A percentile compares a stretch with the other conserved stretches of the same genome.
These are phyloP conservation scores for Micronycteris hirsuta DNA, from an alignment of 2,113 vertebrate genomes.

Conservation along the genomic window DNA sequence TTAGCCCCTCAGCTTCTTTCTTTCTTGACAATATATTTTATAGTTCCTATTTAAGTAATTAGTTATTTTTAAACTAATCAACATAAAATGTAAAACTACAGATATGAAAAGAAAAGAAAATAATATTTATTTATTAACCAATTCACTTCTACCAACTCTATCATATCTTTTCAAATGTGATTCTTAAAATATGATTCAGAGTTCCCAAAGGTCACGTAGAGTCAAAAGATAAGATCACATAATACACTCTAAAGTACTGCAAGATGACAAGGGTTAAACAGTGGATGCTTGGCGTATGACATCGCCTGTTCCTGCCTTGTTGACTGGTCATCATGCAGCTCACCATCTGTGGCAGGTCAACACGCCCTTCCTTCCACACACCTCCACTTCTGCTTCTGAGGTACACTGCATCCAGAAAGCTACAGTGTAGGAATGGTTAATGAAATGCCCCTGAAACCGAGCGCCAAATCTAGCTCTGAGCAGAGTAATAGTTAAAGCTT, in stretches of 20 bases:
- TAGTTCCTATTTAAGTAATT: neutral
- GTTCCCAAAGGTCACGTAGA: neutral
- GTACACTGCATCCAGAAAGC: neutral
- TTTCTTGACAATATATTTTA: neutral
- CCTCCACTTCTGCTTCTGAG: neutral
- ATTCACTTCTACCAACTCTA: neutral
- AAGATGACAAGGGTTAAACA: neutral
- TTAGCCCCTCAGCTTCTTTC: neutral
- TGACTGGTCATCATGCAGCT: rapidly evolving
- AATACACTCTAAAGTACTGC: neutral
- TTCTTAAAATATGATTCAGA: neutral
- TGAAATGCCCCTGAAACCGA: neutral
- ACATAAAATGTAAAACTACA: neutral
- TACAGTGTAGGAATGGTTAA: neutral
- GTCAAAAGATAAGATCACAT: too few relatives aligned
- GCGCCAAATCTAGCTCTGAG: neutral
- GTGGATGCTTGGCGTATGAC: neutral
- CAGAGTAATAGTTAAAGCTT: neutral
- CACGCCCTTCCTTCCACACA: neutral
- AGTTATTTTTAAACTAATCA: neutral
- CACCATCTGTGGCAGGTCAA: neutral
- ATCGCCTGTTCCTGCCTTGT: neutral
- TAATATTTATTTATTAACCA: neutral
- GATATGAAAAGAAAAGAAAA: neutral
- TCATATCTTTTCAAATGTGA: neutral